Conservation (phyloP, 1,140 invertebrate genomes). For the Episyrphus balteatus region DNA sequence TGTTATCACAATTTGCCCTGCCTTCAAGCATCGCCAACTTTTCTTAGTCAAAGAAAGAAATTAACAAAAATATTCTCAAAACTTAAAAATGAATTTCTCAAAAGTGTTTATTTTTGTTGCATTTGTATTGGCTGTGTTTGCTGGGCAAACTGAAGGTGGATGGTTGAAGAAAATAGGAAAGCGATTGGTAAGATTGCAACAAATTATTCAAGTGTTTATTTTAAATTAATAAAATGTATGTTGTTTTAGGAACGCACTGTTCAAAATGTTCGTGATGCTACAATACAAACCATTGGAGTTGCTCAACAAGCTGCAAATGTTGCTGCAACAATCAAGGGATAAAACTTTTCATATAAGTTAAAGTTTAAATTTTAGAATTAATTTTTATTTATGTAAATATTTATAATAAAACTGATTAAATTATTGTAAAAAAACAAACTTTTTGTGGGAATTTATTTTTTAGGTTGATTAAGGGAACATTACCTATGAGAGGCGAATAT, state of each 20-base stretch:
- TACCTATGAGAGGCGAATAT: too few relatives aligned
- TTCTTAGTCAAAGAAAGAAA: too few relatives aligned
- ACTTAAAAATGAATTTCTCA: slow-evolving; percentile 25
- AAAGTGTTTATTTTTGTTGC: slow-evolving; percentile 26
- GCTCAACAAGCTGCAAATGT: slow-evolving; percentile 31
- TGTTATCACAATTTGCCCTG: too few relatives aligned
- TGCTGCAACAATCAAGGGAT: slow-evolving; percentile 20
- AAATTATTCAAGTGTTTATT: background rate
- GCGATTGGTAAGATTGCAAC: slow-evolving; percentile 18
- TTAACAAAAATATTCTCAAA: background rate
- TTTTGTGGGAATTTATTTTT: too few relatives aligned
- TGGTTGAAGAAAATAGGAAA: slow-evolving; percentile 29
- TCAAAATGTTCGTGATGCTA: slow-evolving; percentile 28
- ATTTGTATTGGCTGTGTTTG: slow-evolving; percentile 19
- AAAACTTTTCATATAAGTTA: background rate
- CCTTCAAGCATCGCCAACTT: too few relatives aligned
- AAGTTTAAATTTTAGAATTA: too few relatives aligned
- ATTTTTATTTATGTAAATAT: too few relatives aligned
- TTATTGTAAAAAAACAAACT: too few relatives aligned
- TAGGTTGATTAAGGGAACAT: too few relatives aligned
- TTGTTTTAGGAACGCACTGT: slow-evolving; percentile 24
- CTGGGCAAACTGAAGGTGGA: slow-evolving; percentile 22
- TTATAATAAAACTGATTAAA: too few relatives aligned
- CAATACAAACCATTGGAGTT: slow-evolving; percentile 23
- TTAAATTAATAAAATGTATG: background rate